These are phyloP conservation scores for Ceratosolen fusciceps DNA, from an alignment of 1,140 invertebrate genomes.

Conservation along the genomic window DNA sequence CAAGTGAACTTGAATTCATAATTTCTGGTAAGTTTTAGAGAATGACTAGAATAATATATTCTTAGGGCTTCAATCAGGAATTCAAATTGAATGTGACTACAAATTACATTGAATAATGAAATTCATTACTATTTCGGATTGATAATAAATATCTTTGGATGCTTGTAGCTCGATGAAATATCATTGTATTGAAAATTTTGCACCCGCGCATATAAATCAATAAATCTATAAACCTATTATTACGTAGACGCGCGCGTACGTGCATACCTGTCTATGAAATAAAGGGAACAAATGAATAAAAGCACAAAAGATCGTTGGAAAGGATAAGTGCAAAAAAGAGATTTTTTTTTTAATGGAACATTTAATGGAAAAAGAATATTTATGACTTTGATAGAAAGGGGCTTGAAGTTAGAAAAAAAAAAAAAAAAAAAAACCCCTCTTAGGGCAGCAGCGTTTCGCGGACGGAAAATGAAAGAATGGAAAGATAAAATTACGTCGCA, in stretches of 20 bases:
- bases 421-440: no score
- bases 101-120: no score
- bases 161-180: not conserved
- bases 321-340: not conserved
- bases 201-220: not conserved
- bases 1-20: no score
- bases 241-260: no score
- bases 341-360: slow-evolving; percentile 9
- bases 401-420: slow-evolving; percentile 3
- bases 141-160: not conserved
- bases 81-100: no score
- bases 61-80: no score
- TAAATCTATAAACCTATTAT: no score
- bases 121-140: no score
- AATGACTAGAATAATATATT: no score
- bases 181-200: not conserved
- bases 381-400: slow-evolving; percentile 10
- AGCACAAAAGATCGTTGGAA: not conserved
- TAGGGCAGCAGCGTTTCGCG: not conserved
- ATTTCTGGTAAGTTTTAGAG: no score
- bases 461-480: not conserved
- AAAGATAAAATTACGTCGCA: not conserved
- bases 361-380: slow-evolving; percentile 11
- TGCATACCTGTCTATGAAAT: not conserved
- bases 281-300: not conserved